These are phyloP conservation scores for Ammospiza maritima DNA, from an alignment of 2,797 vertebrate genomes.

Conservation along the genomic window DNA sequence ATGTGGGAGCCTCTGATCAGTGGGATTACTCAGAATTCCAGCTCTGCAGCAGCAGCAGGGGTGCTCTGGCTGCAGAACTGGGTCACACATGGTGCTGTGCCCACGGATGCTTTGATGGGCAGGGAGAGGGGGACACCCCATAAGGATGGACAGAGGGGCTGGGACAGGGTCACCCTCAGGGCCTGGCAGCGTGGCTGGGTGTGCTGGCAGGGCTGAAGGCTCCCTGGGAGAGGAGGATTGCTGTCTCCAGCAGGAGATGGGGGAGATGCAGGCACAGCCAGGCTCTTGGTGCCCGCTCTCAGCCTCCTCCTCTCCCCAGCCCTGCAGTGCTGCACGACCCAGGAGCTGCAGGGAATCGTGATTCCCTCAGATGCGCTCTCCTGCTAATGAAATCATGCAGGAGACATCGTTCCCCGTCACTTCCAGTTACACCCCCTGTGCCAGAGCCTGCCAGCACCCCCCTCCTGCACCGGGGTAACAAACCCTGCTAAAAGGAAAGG, in stretches of 20 bases:
- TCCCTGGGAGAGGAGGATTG: rapidly evolving
- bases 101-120: rapidly evolving
- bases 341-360: rapidly evolving
- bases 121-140: not conserved
- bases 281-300: not conserved
- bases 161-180: rapidly evolving
- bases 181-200: not conserved
- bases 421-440: not conserved
- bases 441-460: not conserved
- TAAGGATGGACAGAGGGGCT: not conserved
- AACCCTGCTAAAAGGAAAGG: constrained; percentile 24
- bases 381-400: not conserved
- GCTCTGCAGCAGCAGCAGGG: not conserved
- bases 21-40: not conserved
- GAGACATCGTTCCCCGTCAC: not conserved
- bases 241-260: not conserved
- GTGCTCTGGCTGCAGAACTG: constrained; percentile 15
- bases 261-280: rapidly evolving
- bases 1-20: constrained; percentile 3
- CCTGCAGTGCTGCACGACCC: rapidly evolving
- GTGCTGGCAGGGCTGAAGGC: rapidly evolving
- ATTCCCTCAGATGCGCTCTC: not conserved
- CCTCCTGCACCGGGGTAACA: not conserved
- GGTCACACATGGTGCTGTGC: not conserved
- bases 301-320: not conserved